Conservation (phyloP, 2,797 vertebrate genomes). For the Alauda arvensis region DNA sequence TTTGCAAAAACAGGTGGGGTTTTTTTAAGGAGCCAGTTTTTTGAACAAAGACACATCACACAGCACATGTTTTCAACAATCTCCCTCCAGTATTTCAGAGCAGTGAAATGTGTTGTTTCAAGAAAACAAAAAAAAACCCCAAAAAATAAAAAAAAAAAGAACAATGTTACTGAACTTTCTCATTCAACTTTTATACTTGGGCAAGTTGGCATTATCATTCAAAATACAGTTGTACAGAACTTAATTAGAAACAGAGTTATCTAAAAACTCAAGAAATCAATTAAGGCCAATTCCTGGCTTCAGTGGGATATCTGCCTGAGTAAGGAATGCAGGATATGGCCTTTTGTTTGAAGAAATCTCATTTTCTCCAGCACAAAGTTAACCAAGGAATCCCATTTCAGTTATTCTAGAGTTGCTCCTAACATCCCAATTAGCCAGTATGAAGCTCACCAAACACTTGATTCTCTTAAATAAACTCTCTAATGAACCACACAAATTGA, state of each 20-base stretch:
- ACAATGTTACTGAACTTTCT: slow-evolving; percentile 30
- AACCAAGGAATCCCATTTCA: slow-evolving; percentile 55
- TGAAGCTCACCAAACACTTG: slow-evolving; percentile 55
- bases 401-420: slow-evolving; percentile 39
- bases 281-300: slow-evolving; percentile 50
- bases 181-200: slow-evolving; percentile 48
- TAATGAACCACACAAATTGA: slow-evolving; percentile 48
- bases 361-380: slow-evolving; percentile 52
- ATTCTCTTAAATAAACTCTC: slow-evolving; percentile 59
- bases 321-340: slow-evolving; percentile 22
- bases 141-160: neutral
- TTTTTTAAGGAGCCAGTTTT: neutral
- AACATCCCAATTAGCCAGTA: slow-evolving; percentile 46
- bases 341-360: slow-evolving; percentile 52
- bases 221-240: slow-evolving; percentile 46
- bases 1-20: neutral
- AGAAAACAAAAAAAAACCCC: neutral
- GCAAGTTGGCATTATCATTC: slow-evolving; percentile 36
- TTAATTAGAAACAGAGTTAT: slow-evolving; percentile 28
- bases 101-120: neutral
- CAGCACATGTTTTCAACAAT: neutral
- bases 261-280: neutral
- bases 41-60: neutral
- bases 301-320: slow-evolving; percentile 46
- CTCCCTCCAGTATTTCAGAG: neutral